These are phyloP conservation scores for Coenonympha arcania DNA, from an alignment of 2,888 invertebrate species.

Conservation along the genomic window DNA sequence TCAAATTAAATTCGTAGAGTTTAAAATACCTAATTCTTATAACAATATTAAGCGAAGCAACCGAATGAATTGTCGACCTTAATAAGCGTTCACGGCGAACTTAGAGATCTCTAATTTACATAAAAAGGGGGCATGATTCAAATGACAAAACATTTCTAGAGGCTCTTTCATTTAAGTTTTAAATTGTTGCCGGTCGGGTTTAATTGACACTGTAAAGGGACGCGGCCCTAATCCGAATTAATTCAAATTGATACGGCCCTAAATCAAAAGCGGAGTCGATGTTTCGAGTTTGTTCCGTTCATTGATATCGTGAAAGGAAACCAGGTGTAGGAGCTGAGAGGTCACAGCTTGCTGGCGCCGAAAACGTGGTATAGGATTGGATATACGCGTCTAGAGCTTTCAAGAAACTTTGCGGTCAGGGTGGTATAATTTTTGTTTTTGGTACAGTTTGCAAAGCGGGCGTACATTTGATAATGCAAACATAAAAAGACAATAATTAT, in stretches of 20 bases:
- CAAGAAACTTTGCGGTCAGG: not conserved
- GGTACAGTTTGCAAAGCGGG: too few relatives aligned
- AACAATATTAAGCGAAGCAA: slow-evolving; percentile 56
- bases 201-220: slow-evolving; percentile 56
- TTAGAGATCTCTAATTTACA: slow-evolving; percentile 62
- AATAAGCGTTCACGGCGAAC: slow-evolving; percentile 50
- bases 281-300: slow-evolving; percentile 19
- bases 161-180: slow-evolving; percentile 68
- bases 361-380: too few relatives aligned
- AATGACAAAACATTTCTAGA: slow-evolving; percentile 63
- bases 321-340: not conserved
- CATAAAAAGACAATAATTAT: too few relatives aligned
- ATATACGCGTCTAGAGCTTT: too few relatives aligned
- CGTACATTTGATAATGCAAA: too few relatives aligned
- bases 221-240: slow-evolving; percentile 47
- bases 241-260: slow-evolving; percentile 52
- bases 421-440: not conserved
- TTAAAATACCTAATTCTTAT: slow-evolving; percentile 61
- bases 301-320: slow-evolving; percentile 11
- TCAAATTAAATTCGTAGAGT: slow-evolving; percentile 51
- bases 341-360: too few relatives aligned
- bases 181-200: slow-evolving; percentile 57
- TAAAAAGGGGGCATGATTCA: slow-evolving; percentile 64
- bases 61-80: slow-evolving; percentile 53
- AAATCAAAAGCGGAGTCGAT: slow-evolving; percentile 34